Conservation (phyloP, 2,888 invertebrate genomes). For the Erpobdella octoculata region DNA sequence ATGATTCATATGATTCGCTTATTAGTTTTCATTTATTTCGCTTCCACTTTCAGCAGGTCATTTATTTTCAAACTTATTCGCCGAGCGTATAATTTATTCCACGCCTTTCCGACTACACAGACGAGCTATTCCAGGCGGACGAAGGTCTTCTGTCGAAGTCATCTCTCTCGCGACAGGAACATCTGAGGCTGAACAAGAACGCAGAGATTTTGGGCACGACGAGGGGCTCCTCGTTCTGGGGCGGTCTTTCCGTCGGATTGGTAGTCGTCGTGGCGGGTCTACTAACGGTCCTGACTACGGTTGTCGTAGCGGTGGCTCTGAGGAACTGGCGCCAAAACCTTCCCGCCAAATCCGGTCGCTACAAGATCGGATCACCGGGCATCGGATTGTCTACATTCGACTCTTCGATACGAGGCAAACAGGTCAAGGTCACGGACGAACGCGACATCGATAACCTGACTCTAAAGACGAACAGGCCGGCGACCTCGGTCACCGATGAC, state of each 20-base stretch:
- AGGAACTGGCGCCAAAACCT: constrained; percentile 4
- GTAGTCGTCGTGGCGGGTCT: constrained; percentile 21
- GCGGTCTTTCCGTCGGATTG: constrained; percentile 21
- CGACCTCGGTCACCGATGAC: constrained; percentile 13
- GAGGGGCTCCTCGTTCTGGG: constrained; percentile 23
- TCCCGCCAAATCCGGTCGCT: not conserved
- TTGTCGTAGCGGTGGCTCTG: constrained; percentile 14
- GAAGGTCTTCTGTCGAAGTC: constrained; percentile 3
- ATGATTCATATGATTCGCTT: no score
- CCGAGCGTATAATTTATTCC: not conserved
- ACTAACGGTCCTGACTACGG: constrained; percentile 24
- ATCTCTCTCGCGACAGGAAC: not conserved
- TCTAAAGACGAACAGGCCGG: constrained; percentile 21
- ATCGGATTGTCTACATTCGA: not conserved
- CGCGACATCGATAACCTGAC: constrained; percentile 28
- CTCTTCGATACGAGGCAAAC: not conserved
- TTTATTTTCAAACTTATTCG: no score
- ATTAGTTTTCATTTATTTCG: no score
- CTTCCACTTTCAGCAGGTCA: no score
- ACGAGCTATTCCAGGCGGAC: constrained; percentile 10
- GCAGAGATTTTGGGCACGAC: not conserved
- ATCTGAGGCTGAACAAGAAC: constrained; percentile 12
- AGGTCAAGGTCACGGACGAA: constrained; percentile 5
- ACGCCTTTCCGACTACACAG: not conserved
- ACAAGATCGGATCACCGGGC: not conserved